Evolutionary conservation across 2,888 invertebrate genomes (phyloP).

Genomic region (Eustalomyia histrio): DNA sequence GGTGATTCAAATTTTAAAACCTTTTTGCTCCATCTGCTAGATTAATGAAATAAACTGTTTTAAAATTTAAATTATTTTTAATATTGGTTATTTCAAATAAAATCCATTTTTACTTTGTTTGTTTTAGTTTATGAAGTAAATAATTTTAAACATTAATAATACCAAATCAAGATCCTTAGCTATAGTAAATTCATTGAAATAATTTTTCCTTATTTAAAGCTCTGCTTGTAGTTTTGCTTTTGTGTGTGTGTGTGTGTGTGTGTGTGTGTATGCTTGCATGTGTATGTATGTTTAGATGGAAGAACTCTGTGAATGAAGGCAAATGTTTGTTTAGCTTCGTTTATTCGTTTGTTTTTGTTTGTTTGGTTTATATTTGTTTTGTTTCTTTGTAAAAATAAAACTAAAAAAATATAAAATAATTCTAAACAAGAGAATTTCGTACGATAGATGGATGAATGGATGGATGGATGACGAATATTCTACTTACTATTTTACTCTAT

Average conservation of each 20-base stretch:
- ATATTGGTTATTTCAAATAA: too few relatives aligned
- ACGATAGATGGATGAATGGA: conserved; percentile 22
- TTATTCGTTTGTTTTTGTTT: conserved; percentile 71
- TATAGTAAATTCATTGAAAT: neutral
- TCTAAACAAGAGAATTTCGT: conserved; percentile 47
- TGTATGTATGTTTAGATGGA: conserved; percentile 6
- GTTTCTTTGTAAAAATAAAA: conserved; percentile 58
- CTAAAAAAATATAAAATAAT: conserved; percentile 46
- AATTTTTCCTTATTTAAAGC: neutral
- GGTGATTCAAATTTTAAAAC: too few relatives aligned
- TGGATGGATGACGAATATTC: conserved; percentile 15
- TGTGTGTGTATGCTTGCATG: neutral
- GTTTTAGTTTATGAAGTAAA: too few relatives aligned
- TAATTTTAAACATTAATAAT: too few relatives aligned
- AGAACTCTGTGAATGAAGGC: conserved; percentile 58
- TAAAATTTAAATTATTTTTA: too few relatives aligned
- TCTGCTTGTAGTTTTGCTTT: neutral
- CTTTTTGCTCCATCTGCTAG: too few relatives aligned
- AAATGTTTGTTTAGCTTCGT: conserved; percentile 71
- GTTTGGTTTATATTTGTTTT: conserved; percentile 66
- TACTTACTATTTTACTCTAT: neutral
- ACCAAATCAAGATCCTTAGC: too few relatives aligned
- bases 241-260: neutral
- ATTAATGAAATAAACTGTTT: too few relatives aligned
- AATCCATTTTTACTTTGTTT: too few relatives aligned